phyloP scores from a whole-genome alignment of 2,113 vertebrate genomes.

The Sturnira hondurensis region DNA sequence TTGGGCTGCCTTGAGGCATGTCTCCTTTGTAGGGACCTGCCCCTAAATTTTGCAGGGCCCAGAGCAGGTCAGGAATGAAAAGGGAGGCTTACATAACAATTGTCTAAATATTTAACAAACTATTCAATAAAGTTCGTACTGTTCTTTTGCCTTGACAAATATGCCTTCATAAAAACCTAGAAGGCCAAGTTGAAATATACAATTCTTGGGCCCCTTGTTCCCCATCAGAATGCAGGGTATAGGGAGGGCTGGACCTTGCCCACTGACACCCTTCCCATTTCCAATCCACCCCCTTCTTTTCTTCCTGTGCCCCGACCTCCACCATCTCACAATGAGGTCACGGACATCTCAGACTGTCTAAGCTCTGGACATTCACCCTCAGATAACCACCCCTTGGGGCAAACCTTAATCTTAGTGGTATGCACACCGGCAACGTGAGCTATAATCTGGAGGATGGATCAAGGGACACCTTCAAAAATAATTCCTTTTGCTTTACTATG shows the following conservation, averaged over 20 bases:
- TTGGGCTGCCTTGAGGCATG: background rate
- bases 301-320: background rate
- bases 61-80: background rate
- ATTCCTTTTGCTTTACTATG: background rate
- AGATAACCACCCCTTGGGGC: background rate
- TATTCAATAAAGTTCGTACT: background rate
- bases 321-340: background rate
- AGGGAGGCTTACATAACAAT: background rate
- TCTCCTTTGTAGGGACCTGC: background rate
- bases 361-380: background rate
- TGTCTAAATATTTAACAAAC: background rate
- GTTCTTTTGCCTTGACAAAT: background rate
- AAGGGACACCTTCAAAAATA: background rate
- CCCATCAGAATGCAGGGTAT: background rate
- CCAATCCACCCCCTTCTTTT: background rate
- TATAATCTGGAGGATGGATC: background rate
- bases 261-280: background rate
- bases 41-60: background rate
- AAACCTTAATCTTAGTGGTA: background rate
- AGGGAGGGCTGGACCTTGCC: background rate
- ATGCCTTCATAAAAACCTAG: background rate
- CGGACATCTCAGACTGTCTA: background rate
- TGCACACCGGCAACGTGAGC: background rate
- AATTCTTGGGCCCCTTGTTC: background rate
- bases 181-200: background rate